Evolutionary conservation across 1,140 invertebrate species (phyloP), one percentile per base, ranked within the genome.

Genomic region (Sesamia nonagrioides): DNA sequence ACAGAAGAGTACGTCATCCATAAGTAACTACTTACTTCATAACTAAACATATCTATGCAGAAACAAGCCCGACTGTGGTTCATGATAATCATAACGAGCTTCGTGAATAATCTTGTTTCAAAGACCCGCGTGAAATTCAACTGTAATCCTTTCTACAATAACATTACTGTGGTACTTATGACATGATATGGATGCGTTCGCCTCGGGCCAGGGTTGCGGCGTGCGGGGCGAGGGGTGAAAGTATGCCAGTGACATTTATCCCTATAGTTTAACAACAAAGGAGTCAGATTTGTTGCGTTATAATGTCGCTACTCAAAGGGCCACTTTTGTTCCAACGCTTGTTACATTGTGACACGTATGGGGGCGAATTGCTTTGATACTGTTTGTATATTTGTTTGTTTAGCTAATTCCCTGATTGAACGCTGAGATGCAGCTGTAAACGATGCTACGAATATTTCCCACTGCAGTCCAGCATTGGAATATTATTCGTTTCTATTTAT

Each of bases 211-310:
- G 35, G 15, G 27, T 2, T 11, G 13, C n/a, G 60, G 60, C 27
- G 60, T 9, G 33, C 13, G 33, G 33, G 58, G 40, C 6, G 63
- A 45, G 63, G 77, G 78, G 73, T 60, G 74, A 77, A 81, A 69
- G 83, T 61, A 68, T 88, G 88, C 58, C 78, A 73, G 66, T 86
- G 89, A 89, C 87, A 89, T 91, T 91, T 89, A 91, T 91, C 82
- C 87, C 80, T 85, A 85, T 84, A 84, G 81, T 87, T 86, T 83
- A 82, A 80, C 84, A 87, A 91, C 89, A 89, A 91, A 89, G 85
- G 83, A 86, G 79, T 77, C 79, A 79, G 77, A 87, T 85, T 87
- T 82, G 80, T 82, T 80, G 81, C 74, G 82, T 83, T 86, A 85
- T 87, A 86, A 87, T 84, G 85, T 86, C 85, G 78, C 61, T 50